These are phyloP conservation scores for Pseudopleuronectes americanus DNA, from an alignment of 2,797 vertebrate species.

Conservation along the genomic window DNA sequence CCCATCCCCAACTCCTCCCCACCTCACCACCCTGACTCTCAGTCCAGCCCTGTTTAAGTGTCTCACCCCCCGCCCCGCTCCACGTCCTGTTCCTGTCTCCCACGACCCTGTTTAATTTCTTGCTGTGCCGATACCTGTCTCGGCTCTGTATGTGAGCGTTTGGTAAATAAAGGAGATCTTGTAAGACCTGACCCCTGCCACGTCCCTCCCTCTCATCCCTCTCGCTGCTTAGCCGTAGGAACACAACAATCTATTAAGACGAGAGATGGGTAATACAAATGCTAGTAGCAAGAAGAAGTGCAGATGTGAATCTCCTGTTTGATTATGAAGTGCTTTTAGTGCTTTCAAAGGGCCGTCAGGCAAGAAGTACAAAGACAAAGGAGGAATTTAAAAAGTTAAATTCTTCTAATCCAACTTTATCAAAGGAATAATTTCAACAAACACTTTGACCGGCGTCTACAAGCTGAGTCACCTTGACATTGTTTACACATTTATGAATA, in stretches of 20 bases:
- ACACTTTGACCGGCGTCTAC: not conserved
- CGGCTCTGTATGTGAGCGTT: constrained; percentile 1
- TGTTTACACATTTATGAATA: constrained; percentile 33
- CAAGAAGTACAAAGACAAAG: not conserved
- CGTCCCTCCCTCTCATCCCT: not conserved
- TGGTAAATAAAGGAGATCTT: constrained; percentile 43
- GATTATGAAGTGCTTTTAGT: constrained; percentile 19
- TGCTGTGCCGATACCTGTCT: constrained; percentile 27
- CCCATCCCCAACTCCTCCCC: not conserved
- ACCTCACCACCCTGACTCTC: constrained; percentile 18
- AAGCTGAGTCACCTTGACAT: constrained; percentile 19
- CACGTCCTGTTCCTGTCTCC: constrained; percentile 24
- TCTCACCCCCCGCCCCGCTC: constrained; percentile 30
- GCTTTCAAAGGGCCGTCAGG: too few relatives aligned
- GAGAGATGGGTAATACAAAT: constrained; percentile 7
- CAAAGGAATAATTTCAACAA: constrained; percentile 12
- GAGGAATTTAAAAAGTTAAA: not conserved
- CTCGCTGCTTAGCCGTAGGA: not conserved
- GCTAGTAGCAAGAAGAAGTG: not conserved
- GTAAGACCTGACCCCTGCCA: constrained; percentile 31
- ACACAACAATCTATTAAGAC: constrained; percentile 15
- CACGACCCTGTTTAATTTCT: constrained; percentile 47
- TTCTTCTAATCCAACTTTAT: constrained; percentile 20
- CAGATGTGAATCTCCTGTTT: not conserved
- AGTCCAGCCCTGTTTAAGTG: constrained; percentile 34